Evolutionary conservation across 2,797 vertebrate species (phyloP).

Genomic region (Stomatorhinus walkeri): DNA sequence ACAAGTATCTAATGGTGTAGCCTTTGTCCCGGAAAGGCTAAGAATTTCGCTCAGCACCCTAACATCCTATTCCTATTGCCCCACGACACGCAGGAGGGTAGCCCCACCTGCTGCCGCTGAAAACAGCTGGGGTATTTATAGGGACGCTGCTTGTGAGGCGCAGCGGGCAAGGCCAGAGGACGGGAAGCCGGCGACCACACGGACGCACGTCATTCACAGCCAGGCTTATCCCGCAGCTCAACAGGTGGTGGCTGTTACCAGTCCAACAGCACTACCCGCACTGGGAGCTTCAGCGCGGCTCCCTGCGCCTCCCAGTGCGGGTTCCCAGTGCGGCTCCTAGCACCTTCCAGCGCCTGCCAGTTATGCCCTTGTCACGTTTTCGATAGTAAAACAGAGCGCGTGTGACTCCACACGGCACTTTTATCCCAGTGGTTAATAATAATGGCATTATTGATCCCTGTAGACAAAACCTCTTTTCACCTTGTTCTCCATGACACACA

Average conservation of each 20-base stretch:
- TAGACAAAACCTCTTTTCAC: neutral
- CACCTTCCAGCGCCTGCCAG: neutral
- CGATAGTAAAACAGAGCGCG: neutral
- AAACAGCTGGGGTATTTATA: conserved; percentile 52
- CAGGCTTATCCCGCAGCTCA: neutral
- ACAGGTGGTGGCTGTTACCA: neutral
- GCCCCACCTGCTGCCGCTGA: conserved; percentile 41
- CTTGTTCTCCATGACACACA: neutral
- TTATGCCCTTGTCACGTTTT: neutral
- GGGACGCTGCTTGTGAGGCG: conserved; percentile 40
- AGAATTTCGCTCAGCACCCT: neutral
- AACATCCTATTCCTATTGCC: neutral
- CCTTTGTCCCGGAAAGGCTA: neutral
- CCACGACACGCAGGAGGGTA: neutral
- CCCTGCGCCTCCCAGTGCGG: neutral
- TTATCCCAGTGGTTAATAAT: neutral
- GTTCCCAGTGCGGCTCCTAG: too few relatives aligned
- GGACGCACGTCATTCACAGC: conserved; percentile 22
- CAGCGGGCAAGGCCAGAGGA: neutral
- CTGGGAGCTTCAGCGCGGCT: neutral
- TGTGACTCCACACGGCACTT: neutral
- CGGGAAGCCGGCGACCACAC: conserved; percentile 31
- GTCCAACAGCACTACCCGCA: neutral
- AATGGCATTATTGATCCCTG: neutral
- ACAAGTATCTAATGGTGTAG: neutral